Evolutionary conservation across 2,113 vertebrate species (phyloP), one percentile per base, ranked within the genome.

Genomic region (Rhinolophus sinicus): DNA sequence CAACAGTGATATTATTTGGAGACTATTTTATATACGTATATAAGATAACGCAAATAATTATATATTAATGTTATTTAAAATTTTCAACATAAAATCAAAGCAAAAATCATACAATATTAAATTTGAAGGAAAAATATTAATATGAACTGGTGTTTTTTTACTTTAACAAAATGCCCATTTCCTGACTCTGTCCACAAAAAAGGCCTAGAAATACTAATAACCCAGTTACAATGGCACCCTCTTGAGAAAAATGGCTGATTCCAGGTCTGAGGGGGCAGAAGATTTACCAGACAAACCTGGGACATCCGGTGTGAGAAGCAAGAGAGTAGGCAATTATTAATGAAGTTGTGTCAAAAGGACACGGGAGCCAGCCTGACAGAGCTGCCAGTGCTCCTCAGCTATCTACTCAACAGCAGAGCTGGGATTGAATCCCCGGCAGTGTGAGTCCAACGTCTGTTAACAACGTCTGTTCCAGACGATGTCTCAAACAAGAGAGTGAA

Each of bases 161-260:
- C 40, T 65, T 75, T 44, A 86, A 62, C 40, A 93, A 93, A 93
- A 86, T 78, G 76, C 18, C 47, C 30, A 65, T 40, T 94, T 87
- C 75, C 88, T 69, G 50, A 75, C 19, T 67, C 24, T 82, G 78
- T 7, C 64, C 50, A 77, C 21, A 50, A 87, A 64, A 87, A 56
- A 72, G 16, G 73, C 30, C 28, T 86, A 56, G 21, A 58, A 78
- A 72, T 13, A 80, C 19, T 58, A 28, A 38, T 16, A 19, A 70
- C 16, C 11, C 5, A 70, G 47, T 69, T 77, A 85, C 50, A 64
- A n/a, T 33, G 33, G 83, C 24, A 10, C 15, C 38, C 58, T 81
- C 40, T 54, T 52, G 62, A 69, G 38, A 93, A 47, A 93, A 89
- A 62, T 47, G 52, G 30, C 19, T 64, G 54, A 47, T 38, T 65